Base-by-base conservation (phyloP, 2,113 vertebrate genomes). In the Garra rufa region DNA sequence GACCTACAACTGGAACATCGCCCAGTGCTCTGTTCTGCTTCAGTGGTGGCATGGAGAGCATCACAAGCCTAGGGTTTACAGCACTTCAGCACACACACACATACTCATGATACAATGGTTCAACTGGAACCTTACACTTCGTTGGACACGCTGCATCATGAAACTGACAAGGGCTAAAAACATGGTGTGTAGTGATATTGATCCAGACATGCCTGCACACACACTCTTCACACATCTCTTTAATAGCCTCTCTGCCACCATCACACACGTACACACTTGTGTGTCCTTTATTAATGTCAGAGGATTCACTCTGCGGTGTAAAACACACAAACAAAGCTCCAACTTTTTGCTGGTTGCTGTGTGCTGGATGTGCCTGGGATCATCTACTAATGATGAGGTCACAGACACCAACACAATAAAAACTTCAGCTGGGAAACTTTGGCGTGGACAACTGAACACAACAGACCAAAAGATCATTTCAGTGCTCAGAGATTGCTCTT, bases 131-230 rank as follows among this genome's bases (percentile, higher is more conserved):
- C 71, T 77, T 34, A 77, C 71, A 76, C 63, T 80, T 71, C 46
- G 41, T 28, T 76, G 52, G 17, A 67, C 52, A 38, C n/a, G 59
- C 74, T 74, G 82, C 83, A 83, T 86, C 76, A 71, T 59, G 63
- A 43, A 38, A 75, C 69, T 84, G 78, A 87, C 83, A 84, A 73
- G 83, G 3, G 77, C 77, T 77, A 82, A 85, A 83, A 70, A 79
- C 86, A 82, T 61, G 28, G 50, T 44, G 52, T 50, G 38, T 34
- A 50, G 46, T 65, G 26, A 46, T 74, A 88, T 86, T 14, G 85
- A 86, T 86, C 71, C n/a, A 76, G 26, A 80, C 63, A 43, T 55
- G 46, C 34, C n/a, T 11, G 15, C 9, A 46, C 34, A 8, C 78
- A 43, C 52, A 73, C 38, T 65, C 41, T 24, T 34, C 50, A 55